Conservation (phyloP, 2,797 vertebrate species). For the Melanotaenia maccullochi region DNA sequence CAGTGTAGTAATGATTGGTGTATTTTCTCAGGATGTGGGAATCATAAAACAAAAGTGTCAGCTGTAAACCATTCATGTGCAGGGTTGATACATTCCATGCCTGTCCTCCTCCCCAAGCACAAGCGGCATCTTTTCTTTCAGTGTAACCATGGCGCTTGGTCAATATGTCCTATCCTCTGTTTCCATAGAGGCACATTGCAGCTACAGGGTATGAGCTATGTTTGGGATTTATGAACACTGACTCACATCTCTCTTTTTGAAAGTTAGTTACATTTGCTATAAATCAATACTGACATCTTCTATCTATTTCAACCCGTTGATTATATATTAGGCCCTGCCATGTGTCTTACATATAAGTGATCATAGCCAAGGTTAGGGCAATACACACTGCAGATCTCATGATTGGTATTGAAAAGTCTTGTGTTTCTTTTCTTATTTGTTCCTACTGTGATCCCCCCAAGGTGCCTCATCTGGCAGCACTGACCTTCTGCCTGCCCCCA, state of each 20-base stretch:
- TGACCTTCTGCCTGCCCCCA: conserved; percentile 92
- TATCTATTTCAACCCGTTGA: conserved; percentile 68
- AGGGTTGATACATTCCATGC: conserved; percentile 6
- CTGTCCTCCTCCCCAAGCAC: neutral
- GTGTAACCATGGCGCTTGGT: conserved; percentile 20
- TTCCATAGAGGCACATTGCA: conserved; percentile 29
- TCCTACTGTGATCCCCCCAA: conserved; percentile 63
- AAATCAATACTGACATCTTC: conserved; percentile 73
- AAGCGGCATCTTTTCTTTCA: conserved; percentile 15
- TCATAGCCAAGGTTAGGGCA: conserved; percentile 73
- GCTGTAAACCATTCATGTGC: conserved; percentile 18
- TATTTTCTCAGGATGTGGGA: conserved; percentile 33
- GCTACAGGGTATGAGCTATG: conserved; percentile 16
- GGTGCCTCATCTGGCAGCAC: conserved; percentile 95
- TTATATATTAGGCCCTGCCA: conserved; percentile 72
- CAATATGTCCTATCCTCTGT: conserved; percentile 27
- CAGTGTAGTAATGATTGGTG: conserved; percentile 22
- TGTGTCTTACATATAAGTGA: conserved; percentile 69
- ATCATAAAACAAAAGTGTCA: conserved; percentile 32
- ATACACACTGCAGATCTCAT: conserved; percentile 37
- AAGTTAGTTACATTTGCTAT: conserved; percentile 69
- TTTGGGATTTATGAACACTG: conserved; percentile 33
- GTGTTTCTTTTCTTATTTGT: conserved; percentile 46
- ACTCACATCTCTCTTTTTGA: conserved; percentile 52
- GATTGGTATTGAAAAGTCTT: conserved; percentile 68